Percentiles rank a stretch among this genome's conserved stretches.
Conservation (phyloP, 2,113 vertebrate genomes). For the Gobius niger region DNA sequence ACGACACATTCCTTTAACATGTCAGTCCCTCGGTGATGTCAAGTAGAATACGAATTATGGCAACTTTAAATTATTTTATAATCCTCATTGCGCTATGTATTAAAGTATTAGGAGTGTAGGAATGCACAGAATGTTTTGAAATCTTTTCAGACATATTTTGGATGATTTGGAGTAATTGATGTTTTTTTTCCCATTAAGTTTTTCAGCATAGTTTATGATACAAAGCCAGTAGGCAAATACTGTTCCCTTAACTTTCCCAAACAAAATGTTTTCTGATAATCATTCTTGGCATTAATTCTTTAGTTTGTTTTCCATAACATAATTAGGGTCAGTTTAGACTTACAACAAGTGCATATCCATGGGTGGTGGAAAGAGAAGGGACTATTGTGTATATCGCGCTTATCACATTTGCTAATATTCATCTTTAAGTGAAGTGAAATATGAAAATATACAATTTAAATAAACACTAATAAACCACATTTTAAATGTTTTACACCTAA, state of each 20-base stretch:
- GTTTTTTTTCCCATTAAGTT: too few species aligned
- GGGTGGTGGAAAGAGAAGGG: too few species aligned
- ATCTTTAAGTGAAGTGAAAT: too few species aligned
- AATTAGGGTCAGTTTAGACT: too few species aligned
- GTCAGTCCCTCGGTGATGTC: constrained; percentile 43
- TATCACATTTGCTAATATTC: too few species aligned
- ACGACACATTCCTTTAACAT: constrained; percentile 57
- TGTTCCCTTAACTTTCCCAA: neutral
- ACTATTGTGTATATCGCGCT: too few species aligned
- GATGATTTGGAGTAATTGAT: neutral
- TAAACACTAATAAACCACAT: too few species aligned
- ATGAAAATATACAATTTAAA: too few species aligned
- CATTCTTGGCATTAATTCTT: too few species aligned
- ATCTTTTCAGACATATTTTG: neutral
- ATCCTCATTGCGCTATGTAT: constrained; percentile 2
- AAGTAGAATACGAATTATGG: constrained; percentile 46
- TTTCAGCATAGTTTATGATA: neutral
- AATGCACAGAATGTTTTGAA: neutral
- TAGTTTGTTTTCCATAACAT: too few species aligned
- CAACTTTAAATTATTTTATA: constrained; percentile 14
- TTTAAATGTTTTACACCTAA: too few species aligned
- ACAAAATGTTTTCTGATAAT: neutral
- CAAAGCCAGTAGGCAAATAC: neutral
- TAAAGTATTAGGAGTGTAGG: neutral
- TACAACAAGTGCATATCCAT: too few species aligned